Base-by-base conservation (phyloP, 2,113 vertebrate species). In the Ovibos moschatus region DNA sequence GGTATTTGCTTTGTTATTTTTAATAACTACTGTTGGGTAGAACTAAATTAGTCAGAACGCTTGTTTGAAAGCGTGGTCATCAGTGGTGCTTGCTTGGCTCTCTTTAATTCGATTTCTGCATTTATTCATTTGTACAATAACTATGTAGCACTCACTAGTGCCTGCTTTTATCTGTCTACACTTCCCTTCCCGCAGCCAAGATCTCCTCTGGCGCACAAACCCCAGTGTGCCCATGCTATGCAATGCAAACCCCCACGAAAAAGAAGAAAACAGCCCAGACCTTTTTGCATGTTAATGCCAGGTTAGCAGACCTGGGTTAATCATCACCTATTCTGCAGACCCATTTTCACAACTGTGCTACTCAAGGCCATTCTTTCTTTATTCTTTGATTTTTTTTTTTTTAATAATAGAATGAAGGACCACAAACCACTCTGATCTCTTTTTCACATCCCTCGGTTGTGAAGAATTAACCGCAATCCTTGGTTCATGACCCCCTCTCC, bases 21-120 rank as follows among this genome's bases (percentile, higher is more conserved):
- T 74, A 47, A 45, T 47, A 71, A 71, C 36, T n/a, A 57, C 33
- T 40, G 12, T 10, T 11, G 51, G 79, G 25, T 6, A 28, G 14
- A 47, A 57, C 87, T 2, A 36, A 50, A 47, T 57, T 4, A 12
- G 47, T 78, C 47, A 1, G 6, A 50, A 50, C 1, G 7, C 55
- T 50, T 47, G 33, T 40, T 36, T 27, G 78, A 58, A 58, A 33
- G 50, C 19, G 5, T 3, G 1, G 16, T 3, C 43, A 2, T 17
- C 30, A 0, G 0, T 2, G 15, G 28, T 9, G 76, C 28, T 0
- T 0, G 2, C 23, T 4, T 3, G 53, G 50, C 8, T 3, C 40
- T 40, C 86, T 57, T 25, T 16, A 30, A 7, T 11, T 28, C 15
- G 19, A 23, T 40, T 16, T 15, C 4, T 1, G 8, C 33, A 15